Percentiles rank a stretch among this genome's conserved stretches.
phyloP scores from a whole-genome alignment of 2,797 vertebrate genomes.

The Pristis pectinata region DNA sequence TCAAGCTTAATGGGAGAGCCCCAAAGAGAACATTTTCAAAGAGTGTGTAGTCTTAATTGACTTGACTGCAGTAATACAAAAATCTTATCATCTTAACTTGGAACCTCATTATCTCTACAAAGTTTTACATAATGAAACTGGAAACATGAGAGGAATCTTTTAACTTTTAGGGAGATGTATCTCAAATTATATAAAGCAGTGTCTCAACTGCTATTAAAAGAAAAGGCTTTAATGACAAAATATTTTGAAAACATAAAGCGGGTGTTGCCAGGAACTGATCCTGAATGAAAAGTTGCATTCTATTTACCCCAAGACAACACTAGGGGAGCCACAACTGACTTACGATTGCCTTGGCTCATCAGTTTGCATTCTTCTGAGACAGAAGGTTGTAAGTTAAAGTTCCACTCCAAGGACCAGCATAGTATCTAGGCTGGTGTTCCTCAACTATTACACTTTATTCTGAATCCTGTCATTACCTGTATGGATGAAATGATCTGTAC shows the following conservation, averaged over 20 bases:
- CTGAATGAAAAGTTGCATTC: neutral
- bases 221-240: neutral
- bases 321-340: too few species aligned
- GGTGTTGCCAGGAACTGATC: neutral
- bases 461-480: too few species aligned
- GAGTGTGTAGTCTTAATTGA: neutral
- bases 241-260: neutral
- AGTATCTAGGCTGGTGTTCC: too few species aligned
- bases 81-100: neutral
- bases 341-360: too few species aligned
- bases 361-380: too few species aligned
- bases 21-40: neutral
- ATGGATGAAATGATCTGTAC: too few species aligned
- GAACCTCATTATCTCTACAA: neutral
- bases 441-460: too few species aligned
- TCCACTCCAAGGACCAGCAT: too few species aligned
- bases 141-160: neutral
- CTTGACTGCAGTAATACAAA: neutral
- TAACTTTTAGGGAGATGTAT: neutral
- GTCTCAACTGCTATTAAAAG: neutral
- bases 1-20: neutral
- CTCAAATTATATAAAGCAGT: neutral
- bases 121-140: neutral
- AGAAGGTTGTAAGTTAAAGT: too few species aligned
- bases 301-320: too few species aligned